Percentiles rank a stretch among this genome's conserved stretches.
Evolutionary conservation across 2,113 vertebrate species (phyloP).

Genomic region (Spheniscus mendiculus): DNA sequence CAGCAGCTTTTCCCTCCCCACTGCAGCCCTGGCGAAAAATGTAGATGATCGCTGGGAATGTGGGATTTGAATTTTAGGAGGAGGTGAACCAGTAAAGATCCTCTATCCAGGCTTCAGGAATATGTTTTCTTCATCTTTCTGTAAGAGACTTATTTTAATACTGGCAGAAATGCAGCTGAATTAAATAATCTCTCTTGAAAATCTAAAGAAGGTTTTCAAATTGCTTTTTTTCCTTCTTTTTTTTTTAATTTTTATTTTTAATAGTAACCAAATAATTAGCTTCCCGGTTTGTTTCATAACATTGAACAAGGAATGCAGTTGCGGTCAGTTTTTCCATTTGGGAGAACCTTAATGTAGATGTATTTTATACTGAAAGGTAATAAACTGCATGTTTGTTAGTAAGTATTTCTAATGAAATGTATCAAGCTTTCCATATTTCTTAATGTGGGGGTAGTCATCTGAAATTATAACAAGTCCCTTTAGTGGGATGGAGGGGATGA

Average conservation of each 20-base stretch:
- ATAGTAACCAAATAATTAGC: slow-evolving; percentile 36
- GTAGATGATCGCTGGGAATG: slow-evolving; percentile 63
- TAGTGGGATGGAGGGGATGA: slow-evolving; percentile 1
- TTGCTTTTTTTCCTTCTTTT: rapidly evolving
- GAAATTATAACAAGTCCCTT: slow-evolving; percentile 65
- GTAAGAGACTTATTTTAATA: slow-evolving; percentile 44
- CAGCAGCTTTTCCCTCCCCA: slow-evolving; percentile 62
- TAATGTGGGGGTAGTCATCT: slow-evolving; percentile 35
- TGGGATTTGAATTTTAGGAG: slow-evolving; percentile 71
- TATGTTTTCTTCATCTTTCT: slow-evolving; percentile 42
- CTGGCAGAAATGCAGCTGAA: slow-evolving; percentile 35
- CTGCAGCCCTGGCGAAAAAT: slow-evolving; percentile 81
- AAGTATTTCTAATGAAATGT: slow-evolving; percentile 71
- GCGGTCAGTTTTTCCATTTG: slow-evolving; percentile 58
- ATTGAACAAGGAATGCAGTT: slow-evolving; percentile 57
- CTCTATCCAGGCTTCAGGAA: slow-evolving; percentile 54
- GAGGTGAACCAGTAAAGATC: slow-evolving; percentile 63
- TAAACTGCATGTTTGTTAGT: slow-evolving; percentile 77
- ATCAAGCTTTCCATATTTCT: slow-evolving; percentile 48
- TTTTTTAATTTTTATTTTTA: neutral
- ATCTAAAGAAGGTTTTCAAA: slow-evolving; percentile 44
- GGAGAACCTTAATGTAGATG: slow-evolving; percentile 71
- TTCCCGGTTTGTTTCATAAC: neutral
- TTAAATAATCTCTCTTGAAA: slow-evolving; percentile 47
- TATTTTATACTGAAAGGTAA: slow-evolving; percentile 73